Conservation (phyloP, 2,113 vertebrate genomes). For the Vicugna pacos region DNA sequence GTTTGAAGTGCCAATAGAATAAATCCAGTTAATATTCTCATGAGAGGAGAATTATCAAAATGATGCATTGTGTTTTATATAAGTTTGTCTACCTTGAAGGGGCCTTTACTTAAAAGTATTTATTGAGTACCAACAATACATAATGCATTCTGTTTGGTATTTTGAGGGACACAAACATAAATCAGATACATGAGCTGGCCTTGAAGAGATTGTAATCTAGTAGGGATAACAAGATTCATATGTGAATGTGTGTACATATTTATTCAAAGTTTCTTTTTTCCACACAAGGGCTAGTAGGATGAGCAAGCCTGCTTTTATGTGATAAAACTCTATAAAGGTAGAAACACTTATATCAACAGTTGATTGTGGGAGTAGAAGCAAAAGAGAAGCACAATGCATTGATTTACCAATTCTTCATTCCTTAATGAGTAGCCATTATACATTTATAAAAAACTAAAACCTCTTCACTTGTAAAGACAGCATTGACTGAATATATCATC, state of each 20-base stretch:
- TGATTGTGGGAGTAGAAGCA: not conserved
- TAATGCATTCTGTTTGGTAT: not conserved
- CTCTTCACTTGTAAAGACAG: not conserved
- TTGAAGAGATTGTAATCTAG: not conserved
- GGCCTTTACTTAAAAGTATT: not conserved
- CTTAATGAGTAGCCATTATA: not conserved
- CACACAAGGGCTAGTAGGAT: not conserved
- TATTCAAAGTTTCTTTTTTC: not conserved
- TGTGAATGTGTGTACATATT: not conserved
- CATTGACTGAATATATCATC: conserved; percentile 10
- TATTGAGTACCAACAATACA: not conserved
- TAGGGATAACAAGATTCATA: not conserved
- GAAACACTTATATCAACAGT: not conserved
- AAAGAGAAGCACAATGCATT: not conserved
- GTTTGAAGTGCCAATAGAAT: not conserved
- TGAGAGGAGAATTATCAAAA: not conserved
- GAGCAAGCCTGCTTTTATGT: not conserved
- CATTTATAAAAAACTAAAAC: not conserved
- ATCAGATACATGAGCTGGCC: not conserved
- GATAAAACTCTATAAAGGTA: not conserved
- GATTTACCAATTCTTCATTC: not conserved
- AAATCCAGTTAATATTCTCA: not conserved
- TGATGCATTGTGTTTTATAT: not conserved
- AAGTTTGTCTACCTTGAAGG: not conserved
- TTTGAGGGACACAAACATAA: not conserved